Evolutionary conservation across 2,113 vertebrate species (phyloP).

Genomic region (Pristiophorus japonicus): DNA sequence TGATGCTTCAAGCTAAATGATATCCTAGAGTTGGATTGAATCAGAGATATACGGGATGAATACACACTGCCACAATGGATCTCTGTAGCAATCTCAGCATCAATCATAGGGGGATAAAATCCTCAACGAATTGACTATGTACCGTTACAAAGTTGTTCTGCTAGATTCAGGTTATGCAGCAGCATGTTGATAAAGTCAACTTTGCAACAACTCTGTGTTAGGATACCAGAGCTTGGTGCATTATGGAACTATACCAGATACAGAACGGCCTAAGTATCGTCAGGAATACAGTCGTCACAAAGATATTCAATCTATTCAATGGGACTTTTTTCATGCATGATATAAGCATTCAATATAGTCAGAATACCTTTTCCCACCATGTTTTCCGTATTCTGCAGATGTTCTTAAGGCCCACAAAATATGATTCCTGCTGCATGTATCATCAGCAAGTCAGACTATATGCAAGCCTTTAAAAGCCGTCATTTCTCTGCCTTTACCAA

Average conservation of each 20-base stretch:
- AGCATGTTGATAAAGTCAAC: not conserved
- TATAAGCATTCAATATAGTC: not conserved
- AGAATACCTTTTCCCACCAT: not conserved
- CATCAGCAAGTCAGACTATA: not conserved
- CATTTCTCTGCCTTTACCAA: not conserved
- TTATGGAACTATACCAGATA: not conserved
- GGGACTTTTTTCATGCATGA: not conserved
- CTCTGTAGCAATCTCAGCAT: not conserved
- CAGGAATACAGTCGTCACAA: not conserved
- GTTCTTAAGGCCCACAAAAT: not conserved
- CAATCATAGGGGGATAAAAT: not conserved
- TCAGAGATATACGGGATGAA: not conserved
- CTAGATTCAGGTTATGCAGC: not conserved
- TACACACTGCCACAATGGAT: not conserved
- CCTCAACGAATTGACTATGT: not conserved
- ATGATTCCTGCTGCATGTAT: not conserved
- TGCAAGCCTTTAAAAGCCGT: not conserved
- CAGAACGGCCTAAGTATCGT: not conserved
- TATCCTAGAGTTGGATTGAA: not conserved
- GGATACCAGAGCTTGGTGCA: not conserved
- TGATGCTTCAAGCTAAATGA: not conserved
- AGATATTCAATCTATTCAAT: not conserved
- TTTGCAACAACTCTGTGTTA: not conserved
- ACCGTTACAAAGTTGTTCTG: not conserved
- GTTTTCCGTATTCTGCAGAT: not conserved